Conservation (phyloP, 35 echinoderm and acorn worm species). For the Patiria miniata region DNA sequence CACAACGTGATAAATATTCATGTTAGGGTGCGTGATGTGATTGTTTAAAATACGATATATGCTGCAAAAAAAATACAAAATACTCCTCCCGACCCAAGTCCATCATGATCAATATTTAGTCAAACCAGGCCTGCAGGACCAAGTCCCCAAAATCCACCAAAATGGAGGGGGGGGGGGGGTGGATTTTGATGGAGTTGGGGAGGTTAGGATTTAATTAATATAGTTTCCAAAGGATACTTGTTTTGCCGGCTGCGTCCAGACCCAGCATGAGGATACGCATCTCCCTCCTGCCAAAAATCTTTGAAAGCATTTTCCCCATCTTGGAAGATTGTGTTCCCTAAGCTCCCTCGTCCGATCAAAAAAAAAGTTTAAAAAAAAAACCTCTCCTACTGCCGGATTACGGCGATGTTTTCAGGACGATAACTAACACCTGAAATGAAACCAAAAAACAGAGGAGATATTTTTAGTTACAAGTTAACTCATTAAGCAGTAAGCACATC, state of each 20-base stretch:
- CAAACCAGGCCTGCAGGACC: too few relatives aligned
- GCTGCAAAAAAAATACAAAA: too few relatives aligned
- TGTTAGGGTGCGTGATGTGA: too few relatives aligned
- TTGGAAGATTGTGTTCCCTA: conserved; percentile 8
- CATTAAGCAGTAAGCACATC: too few relatives aligned
- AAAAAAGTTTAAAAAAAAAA: neutral
- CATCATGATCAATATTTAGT: too few relatives aligned
- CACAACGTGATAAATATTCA: too few relatives aligned
- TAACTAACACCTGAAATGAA: neutral
- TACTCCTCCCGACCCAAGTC: too few relatives aligned
- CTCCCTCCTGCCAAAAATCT: conserved; percentile 88
- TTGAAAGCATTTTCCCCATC: conserved; percentile 89
- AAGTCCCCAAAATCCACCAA: too few relatives aligned
- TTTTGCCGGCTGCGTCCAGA: conserved; percentile 91
- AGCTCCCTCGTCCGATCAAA: neutral
- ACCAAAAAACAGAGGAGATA: neutral
- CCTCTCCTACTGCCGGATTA: neutral
- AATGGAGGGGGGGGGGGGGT: too few relatives aligned
- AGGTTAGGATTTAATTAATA: too few relatives aligned
- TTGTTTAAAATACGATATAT: too few relatives aligned
- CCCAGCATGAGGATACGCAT: conserved; percentile 94
- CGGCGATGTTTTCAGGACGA: neutral
- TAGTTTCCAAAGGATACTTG: conserved; percentile 86
- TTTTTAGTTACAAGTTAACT: neutral
- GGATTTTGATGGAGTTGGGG: too few relatives aligned